A percentile compares a stretch with the other conserved stretches of the same genome.
phyloP scores from a whole-genome alignment of 2,888 invertebrate species.

The Homarus gammarus region DNA sequence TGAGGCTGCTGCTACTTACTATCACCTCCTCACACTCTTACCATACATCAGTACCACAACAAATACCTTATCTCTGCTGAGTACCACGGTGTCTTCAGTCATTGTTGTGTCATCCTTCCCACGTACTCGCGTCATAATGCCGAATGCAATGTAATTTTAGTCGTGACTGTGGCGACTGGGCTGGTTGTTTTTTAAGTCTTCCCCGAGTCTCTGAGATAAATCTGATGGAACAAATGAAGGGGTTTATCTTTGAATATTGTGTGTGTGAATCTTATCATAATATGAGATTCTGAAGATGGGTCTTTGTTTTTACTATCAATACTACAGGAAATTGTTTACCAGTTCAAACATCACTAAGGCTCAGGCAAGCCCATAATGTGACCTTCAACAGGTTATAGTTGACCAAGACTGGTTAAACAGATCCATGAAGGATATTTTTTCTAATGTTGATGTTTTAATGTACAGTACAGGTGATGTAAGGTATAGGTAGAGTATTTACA shows the following conservation, averaged over 20 bases:
- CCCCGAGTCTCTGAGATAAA: slow-evolving; percentile 32
- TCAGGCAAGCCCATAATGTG: slow-evolving; percentile 17
- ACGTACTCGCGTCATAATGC: background rate
- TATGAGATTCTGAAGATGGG: background rate
- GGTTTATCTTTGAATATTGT: background rate
- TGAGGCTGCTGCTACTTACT: background rate
- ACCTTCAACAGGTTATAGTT: background rate
- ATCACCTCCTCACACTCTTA: background rate
- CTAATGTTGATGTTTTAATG: slow-evolving; percentile 9
- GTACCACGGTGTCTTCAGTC: slow-evolving; percentile 25
- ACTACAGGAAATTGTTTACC: background rate
- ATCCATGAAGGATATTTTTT: background rate
- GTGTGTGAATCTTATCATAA: background rate
- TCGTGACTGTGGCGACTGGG: background rate
- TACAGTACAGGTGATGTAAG: background rate
- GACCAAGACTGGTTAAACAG: background rate
- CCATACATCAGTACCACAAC: background rate
- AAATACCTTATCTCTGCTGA: background rate
- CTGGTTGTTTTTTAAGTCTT: slow-evolving; percentile 28
- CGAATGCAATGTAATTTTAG: background rate
- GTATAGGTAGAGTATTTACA: background rate
- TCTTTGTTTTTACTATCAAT: background rate
- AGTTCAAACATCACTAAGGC: slow-evolving; percentile 11
- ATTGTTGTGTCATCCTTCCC: background rate
- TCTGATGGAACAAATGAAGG: background rate